A percentile compares a stretch with the other conserved stretches of the same genome.
phyloP scores from a whole-genome alignment of 2,113 vertebrate genomes.

The Bubo blakistoni region DNA sequence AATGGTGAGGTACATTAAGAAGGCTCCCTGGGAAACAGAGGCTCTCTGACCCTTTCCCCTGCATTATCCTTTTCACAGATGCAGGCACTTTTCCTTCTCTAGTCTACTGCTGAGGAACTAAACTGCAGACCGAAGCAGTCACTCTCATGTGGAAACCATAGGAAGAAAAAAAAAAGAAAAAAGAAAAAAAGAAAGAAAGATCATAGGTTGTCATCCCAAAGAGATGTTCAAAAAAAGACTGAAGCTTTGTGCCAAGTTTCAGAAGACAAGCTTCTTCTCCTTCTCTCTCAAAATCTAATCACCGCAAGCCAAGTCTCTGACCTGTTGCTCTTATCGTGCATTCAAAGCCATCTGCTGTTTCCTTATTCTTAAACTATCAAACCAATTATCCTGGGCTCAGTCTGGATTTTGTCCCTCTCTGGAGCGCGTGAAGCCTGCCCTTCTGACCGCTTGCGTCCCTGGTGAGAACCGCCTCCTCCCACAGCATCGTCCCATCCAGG shows the following conservation, averaged over 20 bases:
- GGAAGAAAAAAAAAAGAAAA: not conserved
- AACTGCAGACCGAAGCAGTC: not conserved
- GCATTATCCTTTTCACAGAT: not conserved
- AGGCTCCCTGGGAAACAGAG: not conserved
- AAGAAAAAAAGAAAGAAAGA: not conserved
- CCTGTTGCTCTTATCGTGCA: not conserved
- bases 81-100: not conserved
- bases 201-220: slow-evolving; percentile 7
- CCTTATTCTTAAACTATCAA: not conserved
- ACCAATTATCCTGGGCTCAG: not conserved
- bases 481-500: accelerated
- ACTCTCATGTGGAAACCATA: not conserved
- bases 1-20: not conserved
- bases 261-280: not conserved
- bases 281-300: not conserved
- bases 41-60: not conserved
- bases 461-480: not conserved
- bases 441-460: accelerated
- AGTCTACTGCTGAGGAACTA: not conserved
- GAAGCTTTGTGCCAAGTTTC: not conserved
- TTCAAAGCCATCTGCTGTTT: not conserved
- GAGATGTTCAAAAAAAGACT: not conserved
- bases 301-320: not conserved
- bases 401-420: not conserved
- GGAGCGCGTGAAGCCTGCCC: not conserved